Evolutionary conservation across 2,113 vertebrate species (phyloP), one percentile per base, ranked within the genome.

Genomic region (Copsychus sechellarum): DNA sequence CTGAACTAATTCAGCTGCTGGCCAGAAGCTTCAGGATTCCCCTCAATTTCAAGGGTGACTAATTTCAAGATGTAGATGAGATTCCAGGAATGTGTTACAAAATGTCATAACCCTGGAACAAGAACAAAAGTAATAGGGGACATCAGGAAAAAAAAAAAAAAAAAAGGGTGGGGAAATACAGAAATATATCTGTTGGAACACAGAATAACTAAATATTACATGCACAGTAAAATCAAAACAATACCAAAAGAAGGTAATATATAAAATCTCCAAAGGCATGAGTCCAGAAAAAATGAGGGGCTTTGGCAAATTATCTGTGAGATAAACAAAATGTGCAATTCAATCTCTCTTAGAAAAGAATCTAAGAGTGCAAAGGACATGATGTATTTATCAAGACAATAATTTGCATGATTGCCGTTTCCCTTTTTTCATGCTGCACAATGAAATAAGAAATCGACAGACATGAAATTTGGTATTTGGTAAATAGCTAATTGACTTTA

Each of bases 401-500:
- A 57, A 88, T 70, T 87, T 58, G 42, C 58, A 72, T 53, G 45
- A 67, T 17, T 64, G 23, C 15, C 54, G 81, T 77, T 81, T 91
- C 42, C 40, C 15, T 86, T 88, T 83, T 51, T 60, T 73, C 72
- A 29, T 65, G 50, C 67, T 69, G 66, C 40, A 90, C 8, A 14
- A 54, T 23, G 43, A 94, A 88, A 29, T 57, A 79, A 84, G 82
- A 85, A 86, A 58, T 77, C 4, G 17, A 88, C 3, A 5, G 89
- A 93, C 72, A 51, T 60, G 90, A 57, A 70, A 95, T 73, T 51
- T 56, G 23, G 78, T 81, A 81, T 86, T 94, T 95, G 86, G 94
- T 91, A 97, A 96, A 93, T 73, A 92, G 90, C 86, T 96, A 97
- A 97, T 88, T 94, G 90, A 64, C 70, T 91, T 96, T 91, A 95